Conservation (phyloP, 2,113 vertebrate species). For the Mormyrus iriodes region DNA sequence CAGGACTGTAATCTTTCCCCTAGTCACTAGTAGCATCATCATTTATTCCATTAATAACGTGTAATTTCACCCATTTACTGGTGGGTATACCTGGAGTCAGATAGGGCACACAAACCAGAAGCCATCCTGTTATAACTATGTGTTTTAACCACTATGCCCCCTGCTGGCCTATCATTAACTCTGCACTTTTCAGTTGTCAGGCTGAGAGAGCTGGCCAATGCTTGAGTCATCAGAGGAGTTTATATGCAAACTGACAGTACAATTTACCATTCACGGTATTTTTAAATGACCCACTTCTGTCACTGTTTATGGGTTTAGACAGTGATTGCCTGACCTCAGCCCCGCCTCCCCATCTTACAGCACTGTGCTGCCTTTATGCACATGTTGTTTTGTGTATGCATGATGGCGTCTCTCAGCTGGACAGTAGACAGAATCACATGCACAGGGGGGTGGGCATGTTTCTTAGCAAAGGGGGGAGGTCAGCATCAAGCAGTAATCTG, state of each 20-base stretch:
- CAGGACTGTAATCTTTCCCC: not conserved
- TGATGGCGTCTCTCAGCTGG: not conserved
- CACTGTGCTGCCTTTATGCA: not conserved
- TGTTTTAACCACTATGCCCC: not conserved
- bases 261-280: not conserved
- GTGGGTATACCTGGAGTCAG: not conserved
- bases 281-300: not conserved
- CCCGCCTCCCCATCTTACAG: not conserved
- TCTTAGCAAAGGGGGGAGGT: not conserved
- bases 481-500: not conserved
- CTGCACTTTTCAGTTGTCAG: not conserved
- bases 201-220: not conserved
- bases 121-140: not conserved
- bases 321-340: not conserved
- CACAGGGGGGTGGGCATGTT: not conserved
- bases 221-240: not conserved
- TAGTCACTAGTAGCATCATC: not conserved
- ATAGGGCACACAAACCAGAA: not conserved
- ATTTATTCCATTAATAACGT: not conserved
- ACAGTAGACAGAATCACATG: not conserved
- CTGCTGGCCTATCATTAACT: not conserved
- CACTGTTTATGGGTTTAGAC: not conserved
- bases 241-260: not conserved
- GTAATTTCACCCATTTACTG: not conserved
- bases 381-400: not conserved